Percentiles rank a stretch among this genome's conserved stretches.
These are phyloP conservation scores for Muntiacus muntjak DNA, from an alignment of 2,113 vertebrate genomes.

Conservation along the genomic window DNA sequence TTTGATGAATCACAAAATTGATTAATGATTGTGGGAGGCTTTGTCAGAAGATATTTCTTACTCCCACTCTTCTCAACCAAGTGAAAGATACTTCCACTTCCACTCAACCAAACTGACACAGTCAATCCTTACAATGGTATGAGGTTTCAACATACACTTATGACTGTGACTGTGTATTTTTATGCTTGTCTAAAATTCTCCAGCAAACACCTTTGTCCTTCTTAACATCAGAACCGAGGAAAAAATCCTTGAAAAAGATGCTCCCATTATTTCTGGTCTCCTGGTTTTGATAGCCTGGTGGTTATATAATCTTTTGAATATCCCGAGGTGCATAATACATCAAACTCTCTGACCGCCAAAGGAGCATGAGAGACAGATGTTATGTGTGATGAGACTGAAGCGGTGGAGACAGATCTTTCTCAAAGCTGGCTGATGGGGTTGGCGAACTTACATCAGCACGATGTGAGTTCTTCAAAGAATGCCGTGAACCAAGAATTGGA, in stretches of 20 bases:
- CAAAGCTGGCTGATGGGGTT: neutral
- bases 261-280: constrained; percentile 40
- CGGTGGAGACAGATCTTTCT: neutral
- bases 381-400: constrained; percentile 28
- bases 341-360: constrained; percentile 39
- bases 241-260: constrained; percentile 43
- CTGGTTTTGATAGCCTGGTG: constrained; percentile 53
- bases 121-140: neutral
- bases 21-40: neutral
- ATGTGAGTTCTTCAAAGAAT: neutral
- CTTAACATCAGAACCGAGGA: neutral
- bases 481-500: neutral
- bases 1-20: neutral
- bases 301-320: constrained; percentile 42
- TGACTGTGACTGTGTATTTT: neutral
- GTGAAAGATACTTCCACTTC: neutral
- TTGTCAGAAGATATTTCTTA: neutral
- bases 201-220: neutral
- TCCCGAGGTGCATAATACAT: constrained; percentile 45
- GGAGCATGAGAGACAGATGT: constrained; percentile 52
- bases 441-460: neutral
- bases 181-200: neutral
- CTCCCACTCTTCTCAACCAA: neutral
- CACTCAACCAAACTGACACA: neutral
- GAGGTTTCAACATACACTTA: neutral